Base-by-base conservation (phyloP, 2,888 invertebrate genomes). In the Panzeria rudis region DNA sequence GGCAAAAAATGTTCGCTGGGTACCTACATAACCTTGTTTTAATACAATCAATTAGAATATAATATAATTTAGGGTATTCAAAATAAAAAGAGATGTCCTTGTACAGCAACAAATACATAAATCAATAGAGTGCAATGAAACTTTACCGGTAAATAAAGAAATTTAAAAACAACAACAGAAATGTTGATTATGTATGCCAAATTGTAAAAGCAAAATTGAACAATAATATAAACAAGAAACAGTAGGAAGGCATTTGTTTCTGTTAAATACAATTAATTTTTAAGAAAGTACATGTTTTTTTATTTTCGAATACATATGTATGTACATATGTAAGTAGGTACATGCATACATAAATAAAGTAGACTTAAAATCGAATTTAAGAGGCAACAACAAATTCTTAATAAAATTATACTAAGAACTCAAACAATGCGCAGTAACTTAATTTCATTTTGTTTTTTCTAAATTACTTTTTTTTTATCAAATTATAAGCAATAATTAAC, bases 401-500 rank as follows among this genome's bases (percentile, higher is more conserved):
- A 52, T 17, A 25, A 52, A 56, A 71, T 73, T 72, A 50, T 72
- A 44, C 38, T 29, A 72, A 56, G 69, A 72, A 78, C 73, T 78
- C 41, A 64, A 75, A 47, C 59, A 85, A 41, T 82, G 85, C 85
- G 85, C 85, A 85, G 56, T 82, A 75, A 64, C 52, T 75, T 71
- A 59, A 64, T 64, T 64, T 50, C 20, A 41, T 35, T 56, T 47
- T 54, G 56, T 75, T 69, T 68, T 50, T 3, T 59, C 44, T 11
- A 9, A 32, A 13, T n/a, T 8, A 11, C 15, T 13, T 29, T 41
- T 64, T 62, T 82, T 50, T 64, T 72, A 64, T 38, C 64, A 68
- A 41, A 84, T 59, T 77, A 50, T 80, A 52, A 73, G 64, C 41
- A 83, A 84, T 47, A 62, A 62, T 54, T 15, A 68, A n/a, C 32